phyloP scores from a whole-genome alignment of 64 coral and sea anemone genomes.

The Porites australiensis region DNA sequence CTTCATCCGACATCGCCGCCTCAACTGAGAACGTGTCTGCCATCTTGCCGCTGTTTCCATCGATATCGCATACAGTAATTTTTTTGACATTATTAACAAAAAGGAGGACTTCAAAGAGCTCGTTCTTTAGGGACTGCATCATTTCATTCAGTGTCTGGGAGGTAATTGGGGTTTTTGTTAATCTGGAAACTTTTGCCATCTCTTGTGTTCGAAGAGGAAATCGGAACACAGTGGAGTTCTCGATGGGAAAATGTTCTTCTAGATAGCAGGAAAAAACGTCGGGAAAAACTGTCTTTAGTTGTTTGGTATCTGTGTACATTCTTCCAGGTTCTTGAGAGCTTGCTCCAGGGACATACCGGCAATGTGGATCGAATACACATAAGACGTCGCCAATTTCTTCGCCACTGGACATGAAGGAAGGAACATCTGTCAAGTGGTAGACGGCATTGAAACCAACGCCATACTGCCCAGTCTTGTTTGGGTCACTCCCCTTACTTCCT shows the following conservation, averaged over 20 bases:
- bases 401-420: constrained; percentile 76
- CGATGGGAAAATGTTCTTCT: constrained; percentile 43
- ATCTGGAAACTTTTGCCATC: constrained; percentile 30
- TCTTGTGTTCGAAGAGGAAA: constrained; percentile 63
- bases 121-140: constrained; percentile 43
- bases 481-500: constrained; percentile 84
- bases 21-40: constrained; percentile 5
- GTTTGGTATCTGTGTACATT: constrained; percentile 30
- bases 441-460: constrained; percentile 94
- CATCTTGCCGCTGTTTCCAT: background rate
- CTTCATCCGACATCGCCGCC: constrained; percentile 29
- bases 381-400: constrained; percentile 70
- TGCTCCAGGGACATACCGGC: constrained; percentile 63
- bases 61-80: constrained; percentile 60
- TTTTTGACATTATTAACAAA: constrained; percentile 66
- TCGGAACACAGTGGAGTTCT: constrained; percentile 69
- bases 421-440: constrained; percentile 89
- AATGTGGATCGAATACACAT: constrained; percentile 84
- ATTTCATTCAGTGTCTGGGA: constrained; percentile 1
- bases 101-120: constrained; percentile 55
- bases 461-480: constrained; percentile 89
- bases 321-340: constrained; percentile 64
- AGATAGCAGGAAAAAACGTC: constrained; percentile 75
- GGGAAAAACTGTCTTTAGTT: constrained; percentile 52
- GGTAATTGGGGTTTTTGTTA: background rate